Percentiles rank a stretch among this genome's conserved stretches.
Evolutionary conservation across 2,113 vertebrate genomes (phyloP).

Genomic region (Leucopsar rothschildi): DNA sequence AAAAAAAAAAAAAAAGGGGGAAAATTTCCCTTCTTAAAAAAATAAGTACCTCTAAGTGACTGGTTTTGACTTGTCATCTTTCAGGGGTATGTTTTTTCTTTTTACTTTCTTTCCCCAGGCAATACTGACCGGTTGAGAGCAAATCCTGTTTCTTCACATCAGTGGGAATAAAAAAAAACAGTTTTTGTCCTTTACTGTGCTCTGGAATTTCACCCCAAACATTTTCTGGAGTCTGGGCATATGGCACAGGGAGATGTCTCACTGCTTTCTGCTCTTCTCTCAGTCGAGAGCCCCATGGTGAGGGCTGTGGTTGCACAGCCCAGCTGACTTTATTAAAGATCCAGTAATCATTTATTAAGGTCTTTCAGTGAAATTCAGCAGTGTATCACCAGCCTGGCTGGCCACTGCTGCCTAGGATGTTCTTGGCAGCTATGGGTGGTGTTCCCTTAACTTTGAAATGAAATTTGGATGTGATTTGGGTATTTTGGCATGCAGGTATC

Average conservation of each 20-base stretch:
- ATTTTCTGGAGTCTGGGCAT: not conserved
- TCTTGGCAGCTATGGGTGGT: not conserved
- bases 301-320: not conserved
- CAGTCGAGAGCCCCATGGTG: not conserved
- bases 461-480: not conserved
- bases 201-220: not conserved
- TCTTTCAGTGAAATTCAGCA: not conserved
- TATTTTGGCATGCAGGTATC: not conserved
- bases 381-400: not conserved
- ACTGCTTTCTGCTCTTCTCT: not conserved
- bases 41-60: not conserved
- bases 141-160: not conserved
- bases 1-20: not conserved
- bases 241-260: not conserved
- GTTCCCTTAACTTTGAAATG: not conserved
- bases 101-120: not conserved
- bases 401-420: not conserved
- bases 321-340: not conserved
- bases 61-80: not conserved
- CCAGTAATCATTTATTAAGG: not conserved
- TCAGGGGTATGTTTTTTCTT: not conserved
- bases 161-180: not conserved
- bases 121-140: not conserved
- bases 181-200: not conserved
- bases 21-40: not conserved